Evolutionary conservation across 2,113 vertebrate species (phyloP).

Genomic region (Corythornis madagascariensis): DNA sequence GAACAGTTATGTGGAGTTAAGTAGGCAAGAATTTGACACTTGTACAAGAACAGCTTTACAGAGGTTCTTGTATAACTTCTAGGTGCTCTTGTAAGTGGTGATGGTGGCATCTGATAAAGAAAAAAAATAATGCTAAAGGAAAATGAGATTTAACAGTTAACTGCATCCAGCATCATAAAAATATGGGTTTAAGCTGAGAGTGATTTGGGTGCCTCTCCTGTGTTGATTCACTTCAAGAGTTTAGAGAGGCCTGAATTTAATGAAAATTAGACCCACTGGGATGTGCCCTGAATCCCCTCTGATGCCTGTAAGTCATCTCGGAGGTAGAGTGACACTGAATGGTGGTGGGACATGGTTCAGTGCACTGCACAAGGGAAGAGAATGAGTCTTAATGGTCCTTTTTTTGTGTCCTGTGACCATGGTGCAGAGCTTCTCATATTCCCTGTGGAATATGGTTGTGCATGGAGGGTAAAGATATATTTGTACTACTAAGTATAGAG

Average conservation of each 20-base stretch:
- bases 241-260: background rate
- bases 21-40: background rate
- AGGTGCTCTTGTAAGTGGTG: background rate
- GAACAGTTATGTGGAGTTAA: background rate
- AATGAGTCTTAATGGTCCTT: background rate
- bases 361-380: background rate
- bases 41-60: background rate
- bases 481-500: background rate
- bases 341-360: background rate
- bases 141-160: background rate
- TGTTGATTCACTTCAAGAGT: background rate
- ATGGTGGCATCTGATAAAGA: background rate
- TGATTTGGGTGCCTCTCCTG: background rate
- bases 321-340: background rate
- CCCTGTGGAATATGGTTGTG: background rate
- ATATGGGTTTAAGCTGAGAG: background rate
- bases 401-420: background rate
- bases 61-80: background rate
- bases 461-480: background rate
- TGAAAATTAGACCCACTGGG: background rate
- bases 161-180: background rate
- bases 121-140: background rate
- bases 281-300: background rate
- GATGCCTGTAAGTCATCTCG: background rate
- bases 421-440: background rate